Conservation (phyloP, 2,797 vertebrate genomes). For the Gymnothorax javanicus region DNA sequence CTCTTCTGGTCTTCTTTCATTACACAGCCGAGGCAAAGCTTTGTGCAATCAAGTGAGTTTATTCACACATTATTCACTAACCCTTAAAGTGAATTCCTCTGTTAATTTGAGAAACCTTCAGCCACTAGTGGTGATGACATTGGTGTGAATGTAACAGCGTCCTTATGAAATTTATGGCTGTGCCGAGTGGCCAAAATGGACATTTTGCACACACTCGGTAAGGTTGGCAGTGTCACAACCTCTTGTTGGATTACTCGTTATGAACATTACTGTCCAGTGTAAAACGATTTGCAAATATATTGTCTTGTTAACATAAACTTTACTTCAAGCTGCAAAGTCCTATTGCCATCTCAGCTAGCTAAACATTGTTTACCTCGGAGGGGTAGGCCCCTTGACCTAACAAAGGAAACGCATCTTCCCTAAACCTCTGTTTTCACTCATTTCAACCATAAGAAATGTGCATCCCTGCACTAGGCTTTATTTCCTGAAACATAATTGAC, state of each 20-base stretch:
- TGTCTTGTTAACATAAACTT: no score
- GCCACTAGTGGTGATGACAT: background rate
- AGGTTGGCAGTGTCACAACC: background rate
- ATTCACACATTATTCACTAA: slow-evolving; percentile 1
- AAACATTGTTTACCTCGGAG: no score
- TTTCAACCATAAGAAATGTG: background rate
- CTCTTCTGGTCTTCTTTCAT: slow-evolving; percentile 89
- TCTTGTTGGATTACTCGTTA: background rate
- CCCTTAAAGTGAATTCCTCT: background rate
- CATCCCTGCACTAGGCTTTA: background rate
- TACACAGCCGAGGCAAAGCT: slow-evolving; percentile 93
- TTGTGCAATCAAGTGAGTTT: slow-evolving; percentile 84
- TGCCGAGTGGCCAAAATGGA: background rate
- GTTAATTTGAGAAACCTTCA: background rate
- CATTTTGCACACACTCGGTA: background rate
- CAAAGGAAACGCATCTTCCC: no score
- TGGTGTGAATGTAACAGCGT: no score
- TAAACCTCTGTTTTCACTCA: background rate
- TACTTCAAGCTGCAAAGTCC: no score
- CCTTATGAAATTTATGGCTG: background rate
- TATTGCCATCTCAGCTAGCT: background rate
- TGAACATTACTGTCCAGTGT: background rate
- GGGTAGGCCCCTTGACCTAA: background rate
- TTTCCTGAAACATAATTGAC: background rate
- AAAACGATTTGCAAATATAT: no score